These are phyloP conservation scores for Poecilia wingei DNA, from an alignment of 2,797 vertebrate species.

Conservation along the genomic window DNA sequence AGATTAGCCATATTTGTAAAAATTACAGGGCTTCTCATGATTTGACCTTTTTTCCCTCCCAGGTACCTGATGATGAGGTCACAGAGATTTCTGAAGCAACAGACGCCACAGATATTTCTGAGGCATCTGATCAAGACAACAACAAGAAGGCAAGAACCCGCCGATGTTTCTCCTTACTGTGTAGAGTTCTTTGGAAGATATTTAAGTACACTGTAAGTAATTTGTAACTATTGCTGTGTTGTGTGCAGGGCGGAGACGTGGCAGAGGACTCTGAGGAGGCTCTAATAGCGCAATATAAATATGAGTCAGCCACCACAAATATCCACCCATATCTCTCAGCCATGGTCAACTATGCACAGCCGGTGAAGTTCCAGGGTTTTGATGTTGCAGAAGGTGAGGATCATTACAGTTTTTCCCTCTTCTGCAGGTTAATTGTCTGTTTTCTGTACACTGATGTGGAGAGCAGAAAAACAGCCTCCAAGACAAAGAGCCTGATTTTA, in stretches of 20 bases:
- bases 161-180: not conserved
- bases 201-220: not conserved
- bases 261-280: constrained; percentile 94
- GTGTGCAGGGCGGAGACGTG: constrained; percentile 86
- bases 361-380: constrained; percentile 98
- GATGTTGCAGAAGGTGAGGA: constrained; percentile 93
- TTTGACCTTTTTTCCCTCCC: constrained; percentile 22
- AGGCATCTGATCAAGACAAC: constrained; percentile 93
- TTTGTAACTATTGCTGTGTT: not conserved
- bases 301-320: constrained; percentile 97
- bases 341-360: constrained; percentile 99
- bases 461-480: not conserved
- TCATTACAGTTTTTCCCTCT: accelerated
- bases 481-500: not conserved
- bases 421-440: not conserved
- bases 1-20: not conserved
- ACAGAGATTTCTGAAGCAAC: constrained; percentile 81
- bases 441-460: not conserved
- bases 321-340: constrained; percentile 97
- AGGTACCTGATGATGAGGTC: constrained; percentile 88
- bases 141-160: constrained; percentile 89
- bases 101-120: constrained; percentile 90
- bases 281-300: constrained; percentile 96
- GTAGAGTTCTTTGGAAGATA: not conserved
- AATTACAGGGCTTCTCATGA: not conserved